Conservation (phyloP, 2,888 invertebrate species). For the Microdon myrmicae region DNA sequence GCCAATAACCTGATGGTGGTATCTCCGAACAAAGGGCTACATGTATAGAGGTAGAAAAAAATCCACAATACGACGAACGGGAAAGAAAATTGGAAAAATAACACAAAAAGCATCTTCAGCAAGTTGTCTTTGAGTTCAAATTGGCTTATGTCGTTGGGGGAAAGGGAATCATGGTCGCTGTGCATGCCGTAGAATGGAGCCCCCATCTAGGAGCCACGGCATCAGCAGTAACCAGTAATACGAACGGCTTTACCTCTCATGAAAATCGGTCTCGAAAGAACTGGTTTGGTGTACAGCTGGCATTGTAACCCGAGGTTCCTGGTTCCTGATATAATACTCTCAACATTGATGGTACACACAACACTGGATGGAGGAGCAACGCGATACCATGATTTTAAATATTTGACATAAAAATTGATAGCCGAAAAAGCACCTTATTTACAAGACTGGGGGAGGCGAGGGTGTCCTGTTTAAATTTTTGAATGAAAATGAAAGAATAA, state of each 20-base stretch:
- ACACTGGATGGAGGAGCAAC: slow-evolving; percentile 7
- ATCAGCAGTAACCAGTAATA: not conserved
- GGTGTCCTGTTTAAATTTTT: too few species aligned
- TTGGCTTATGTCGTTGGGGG: not conserved
- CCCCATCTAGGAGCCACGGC: slow-evolving; percentile 7
- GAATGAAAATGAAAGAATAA: too few species aligned
- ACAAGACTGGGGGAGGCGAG: too few species aligned
- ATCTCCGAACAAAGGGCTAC: slow-evolving; percentile 2
- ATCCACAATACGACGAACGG: not conserved
- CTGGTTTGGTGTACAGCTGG: slow-evolving; percentile 11
- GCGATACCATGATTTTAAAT: too few species aligned
- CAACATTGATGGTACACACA: slow-evolving; percentile 26
- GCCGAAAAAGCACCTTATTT: too few species aligned
- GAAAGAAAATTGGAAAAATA: not conserved
- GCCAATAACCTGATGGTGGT: slow-evolving; percentile 23
- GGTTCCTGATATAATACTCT: slow-evolving; percentile 9
- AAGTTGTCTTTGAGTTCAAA: slow-evolving; percentile 15
- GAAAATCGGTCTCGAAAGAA: slow-evolving; percentile 16
- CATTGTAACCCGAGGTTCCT: not conserved
- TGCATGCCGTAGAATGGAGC: too few species aligned
- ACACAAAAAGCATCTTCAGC: too few species aligned
- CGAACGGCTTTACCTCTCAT: too few species aligned
- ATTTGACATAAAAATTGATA: too few species aligned
- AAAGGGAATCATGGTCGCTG: slow-evolving; percentile 12
- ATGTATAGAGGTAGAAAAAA: slow-evolving; percentile 4